Percentiles rank a stretch among this genome's conserved stretches.
Conservation (phyloP, 2,797 vertebrate genomes). For the Myiotriccus ornatus region DNA sequence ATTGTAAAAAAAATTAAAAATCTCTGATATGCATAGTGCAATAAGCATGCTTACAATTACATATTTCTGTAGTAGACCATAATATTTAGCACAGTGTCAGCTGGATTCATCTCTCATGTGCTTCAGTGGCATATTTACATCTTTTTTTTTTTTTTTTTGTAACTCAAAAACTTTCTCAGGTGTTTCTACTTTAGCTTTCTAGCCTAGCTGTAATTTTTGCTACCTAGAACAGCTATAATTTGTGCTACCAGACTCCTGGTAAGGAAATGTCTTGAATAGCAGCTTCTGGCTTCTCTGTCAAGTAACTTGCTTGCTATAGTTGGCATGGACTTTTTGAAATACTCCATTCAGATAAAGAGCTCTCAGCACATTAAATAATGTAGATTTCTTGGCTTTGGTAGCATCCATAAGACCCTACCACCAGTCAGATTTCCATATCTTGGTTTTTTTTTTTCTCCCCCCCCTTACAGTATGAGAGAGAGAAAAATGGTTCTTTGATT, state of each 20-base stretch:
- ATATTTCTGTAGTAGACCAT: conserved; percentile 36
- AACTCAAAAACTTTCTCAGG: not conserved
- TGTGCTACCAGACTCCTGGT: not conserved
- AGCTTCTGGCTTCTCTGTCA: not conserved
- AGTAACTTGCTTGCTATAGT: not conserved
- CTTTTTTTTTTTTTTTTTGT: conserved; percentile 5
- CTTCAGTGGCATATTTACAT: not conserved
- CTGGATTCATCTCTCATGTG: not conserved
- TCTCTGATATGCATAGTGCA: conserved; percentile 48
- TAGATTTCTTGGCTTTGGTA: not conserved
- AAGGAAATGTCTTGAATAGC: not conserved
- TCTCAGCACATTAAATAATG: not conserved
- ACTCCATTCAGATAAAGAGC: not conserved
- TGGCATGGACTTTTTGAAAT: not conserved
- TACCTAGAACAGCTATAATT: not conserved
- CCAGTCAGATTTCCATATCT: not conserved
- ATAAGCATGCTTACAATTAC: conserved; percentile 46
- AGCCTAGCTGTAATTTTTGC: not conserved
- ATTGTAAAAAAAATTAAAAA: conserved; percentile 54
- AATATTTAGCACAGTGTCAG: conserved; percentile 54
- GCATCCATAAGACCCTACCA: accelerated
- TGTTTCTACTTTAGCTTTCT: not conserved
- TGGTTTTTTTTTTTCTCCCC: accelerated
- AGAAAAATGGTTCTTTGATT: not conserved
- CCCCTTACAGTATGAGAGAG: not conserved